A percentile compares a stretch with the other conserved stretches of the same genome.
These are phyloP conservation scores for Ecliptopera silaceata DNA, from an alignment of 2,888 invertebrate species.

Conservation along the genomic window DNA sequence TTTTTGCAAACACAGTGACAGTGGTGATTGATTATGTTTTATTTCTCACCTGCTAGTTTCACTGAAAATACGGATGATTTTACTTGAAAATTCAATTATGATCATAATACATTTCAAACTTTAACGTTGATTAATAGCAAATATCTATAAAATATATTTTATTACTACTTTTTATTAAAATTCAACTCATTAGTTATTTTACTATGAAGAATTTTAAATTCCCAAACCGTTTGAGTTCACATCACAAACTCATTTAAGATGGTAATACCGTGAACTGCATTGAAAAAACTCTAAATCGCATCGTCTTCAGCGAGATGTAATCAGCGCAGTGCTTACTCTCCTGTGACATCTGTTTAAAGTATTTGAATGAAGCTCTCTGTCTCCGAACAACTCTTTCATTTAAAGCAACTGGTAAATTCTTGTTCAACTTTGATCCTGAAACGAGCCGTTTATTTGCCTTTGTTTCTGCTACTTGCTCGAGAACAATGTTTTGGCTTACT, in stretches of 20 bases:
- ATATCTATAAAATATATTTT: too few relatives aligned
- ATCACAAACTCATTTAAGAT: constrained; percentile 13
- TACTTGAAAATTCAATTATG: background rate
- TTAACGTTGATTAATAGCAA: too few relatives aligned
- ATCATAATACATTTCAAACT: too few relatives aligned
- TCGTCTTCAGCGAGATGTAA: constrained; percentile 27
- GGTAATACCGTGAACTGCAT: constrained; percentile 16
- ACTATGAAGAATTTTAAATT: too few relatives aligned
- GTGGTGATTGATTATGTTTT: constrained; percentile 31
- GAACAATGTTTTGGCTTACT: constrained; percentile 22
- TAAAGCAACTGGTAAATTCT: constrained; percentile 28
- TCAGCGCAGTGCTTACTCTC: constrained; percentile 30
- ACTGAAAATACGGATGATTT: constrained; percentile 11
- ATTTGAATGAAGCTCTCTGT: constrained; percentile 33
- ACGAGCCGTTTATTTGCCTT: constrained; percentile 25
- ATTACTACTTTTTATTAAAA: too few relatives aligned
- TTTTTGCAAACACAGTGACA: constrained; percentile 28
- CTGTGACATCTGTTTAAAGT: constrained; percentile 34
- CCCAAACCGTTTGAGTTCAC: background rate
- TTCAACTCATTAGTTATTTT: too few relatives aligned
- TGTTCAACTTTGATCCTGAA: constrained; percentile 28
- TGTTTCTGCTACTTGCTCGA: constrained; percentile 20
- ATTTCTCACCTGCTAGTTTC: constrained; percentile 28
- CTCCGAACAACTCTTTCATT: constrained; percentile 25
- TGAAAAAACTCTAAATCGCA: constrained; percentile 31